A percentile compares a stretch with the other conserved stretches of the same genome.
Conservation (phyloP, 2,797 vertebrate genomes). For the Schizopygopsis pylzovi region DNA sequence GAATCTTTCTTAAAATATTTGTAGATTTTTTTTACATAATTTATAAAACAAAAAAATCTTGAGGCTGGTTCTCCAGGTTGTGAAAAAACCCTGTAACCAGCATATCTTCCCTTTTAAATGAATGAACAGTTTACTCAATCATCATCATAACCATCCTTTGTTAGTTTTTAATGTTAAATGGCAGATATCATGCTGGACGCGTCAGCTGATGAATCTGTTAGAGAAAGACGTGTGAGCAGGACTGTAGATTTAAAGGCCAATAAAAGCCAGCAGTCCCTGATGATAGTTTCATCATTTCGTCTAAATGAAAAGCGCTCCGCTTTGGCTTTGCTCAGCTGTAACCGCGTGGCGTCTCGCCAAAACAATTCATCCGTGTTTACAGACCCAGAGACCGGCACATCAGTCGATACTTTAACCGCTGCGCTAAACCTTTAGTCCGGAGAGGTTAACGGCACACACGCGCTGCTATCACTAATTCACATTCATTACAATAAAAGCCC, state of each 20-base stretch:
- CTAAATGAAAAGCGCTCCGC: not conserved
- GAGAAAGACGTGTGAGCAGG: not conserved
- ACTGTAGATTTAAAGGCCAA: slow-evolving; percentile 30
- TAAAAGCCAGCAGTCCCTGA: slow-evolving; percentile 11
- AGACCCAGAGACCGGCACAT: not conserved
- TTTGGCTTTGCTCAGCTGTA: slow-evolving; percentile 23
- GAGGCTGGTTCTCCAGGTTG: not conserved
- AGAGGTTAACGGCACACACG: not conserved
- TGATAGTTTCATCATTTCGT: slow-evolving; percentile 34
- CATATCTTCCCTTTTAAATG: not conserved
- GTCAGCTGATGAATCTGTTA: not conserved
- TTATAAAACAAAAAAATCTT: not conserved
- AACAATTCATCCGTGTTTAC: not conserved
- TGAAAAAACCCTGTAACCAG: not conserved
- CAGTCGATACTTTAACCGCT: slow-evolving; percentile 6
- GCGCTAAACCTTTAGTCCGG: not conserved
- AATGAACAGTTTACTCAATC: not conserved
- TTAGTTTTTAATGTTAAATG: not conserved
- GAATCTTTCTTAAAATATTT: not conserved
- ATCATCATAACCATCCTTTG: not conserved
- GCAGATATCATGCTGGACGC: not conserved
- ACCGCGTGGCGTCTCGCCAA: not conserved
- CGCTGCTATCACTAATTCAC: not conserved
- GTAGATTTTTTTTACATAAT: not conserved
- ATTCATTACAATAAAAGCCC: not conserved